Evolutionary conservation across 2,113 vertebrate genomes (phyloP), one percentile per base, ranked within the genome.

Genomic region (Montifringilla adamsi): DNA sequence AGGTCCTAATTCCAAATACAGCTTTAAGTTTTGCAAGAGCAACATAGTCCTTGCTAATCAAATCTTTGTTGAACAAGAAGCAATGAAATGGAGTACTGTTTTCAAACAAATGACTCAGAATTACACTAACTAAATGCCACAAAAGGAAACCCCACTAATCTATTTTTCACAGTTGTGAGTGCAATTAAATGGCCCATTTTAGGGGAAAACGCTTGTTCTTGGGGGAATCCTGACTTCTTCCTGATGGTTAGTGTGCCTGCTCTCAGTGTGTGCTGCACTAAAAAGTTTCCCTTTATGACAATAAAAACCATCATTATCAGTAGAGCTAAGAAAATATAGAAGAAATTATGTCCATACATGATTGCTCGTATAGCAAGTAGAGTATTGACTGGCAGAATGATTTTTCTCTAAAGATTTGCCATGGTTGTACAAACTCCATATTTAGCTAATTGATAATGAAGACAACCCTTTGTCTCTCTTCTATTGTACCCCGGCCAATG

Each of bases 21-120:
- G 56, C 37, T 94, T 27, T 87, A 83, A 93, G 93, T 95, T 96
- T 93, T 58, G 43, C 49, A 28, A 96, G 75, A 91, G 52, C 79
- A 90, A 70, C 74, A 44, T 77, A 79, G 83, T 87, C 93, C 78
- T 91, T 93, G 70, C 82, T 96, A 95, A 93, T 93, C 46, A 92
- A 73, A 82, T 85, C 76, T 90, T 91, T 94, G 87, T 87, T 94
- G 66, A 97, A 92, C 63, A 88, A 82, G 58, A 85, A 74, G 49
- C 46, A 87, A 15, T 89, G 88, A 94, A 96, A 93, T 50, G 26
- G 72, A 95, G 52, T 70, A 64, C 27, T 75, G 30, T 96, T 97
- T 97, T 85, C 55, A 93, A 90, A 95, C 82, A 94, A 95, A 92
- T 10, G 2, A 19, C 82, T 95, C 47, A 84, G 78, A 96, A 85